phyloP scores from a whole-genome alignment of 2,888 invertebrate genomes.

The Agrochola litura region DNA sequence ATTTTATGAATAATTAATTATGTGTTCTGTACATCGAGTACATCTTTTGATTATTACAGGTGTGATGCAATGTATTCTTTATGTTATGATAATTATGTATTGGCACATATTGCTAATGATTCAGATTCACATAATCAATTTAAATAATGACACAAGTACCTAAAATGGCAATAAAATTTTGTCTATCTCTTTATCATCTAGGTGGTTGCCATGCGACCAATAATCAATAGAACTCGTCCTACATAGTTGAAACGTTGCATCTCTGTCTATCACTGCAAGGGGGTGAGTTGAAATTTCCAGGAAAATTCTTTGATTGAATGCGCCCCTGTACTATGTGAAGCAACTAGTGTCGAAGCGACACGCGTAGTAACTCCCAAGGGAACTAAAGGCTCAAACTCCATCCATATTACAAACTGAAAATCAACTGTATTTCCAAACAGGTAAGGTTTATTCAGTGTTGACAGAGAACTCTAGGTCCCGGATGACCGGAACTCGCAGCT shows the following conservation, averaged over 20 bases:
- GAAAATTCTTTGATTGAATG: constrained; percentile 41
- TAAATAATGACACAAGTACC: not conserved
- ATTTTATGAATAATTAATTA: not conserved
- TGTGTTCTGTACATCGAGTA: not conserved
- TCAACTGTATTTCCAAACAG: constrained; percentile 33
- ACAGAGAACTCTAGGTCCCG: constrained; percentile 31
- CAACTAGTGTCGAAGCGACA: constrained; percentile 59
- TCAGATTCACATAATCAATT: not conserved
- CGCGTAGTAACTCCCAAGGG: constrained; percentile 8
- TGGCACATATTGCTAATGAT: not conserved
- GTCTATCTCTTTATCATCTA: too few species aligned
- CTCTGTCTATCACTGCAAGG: constrained; percentile 36
- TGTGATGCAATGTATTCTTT: not conserved
- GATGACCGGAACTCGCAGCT: constrained; percentile 35
- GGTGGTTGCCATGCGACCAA: not conserved
- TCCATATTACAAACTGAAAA: constrained; percentile 25
- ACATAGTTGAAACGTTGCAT: constrained; percentile 27
- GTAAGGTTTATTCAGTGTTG: constrained; percentile 36
- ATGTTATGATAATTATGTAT: not conserved
- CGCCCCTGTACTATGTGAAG: constrained; percentile 59
- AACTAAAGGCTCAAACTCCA: constrained; percentile 52
- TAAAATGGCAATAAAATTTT: not conserved
- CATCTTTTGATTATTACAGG: not conserved
- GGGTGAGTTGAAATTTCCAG: constrained; percentile 42
- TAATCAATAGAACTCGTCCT: constrained; percentile 42